Percentiles rank a stretch among this genome's conserved stretches.
These are phyloP conservation scores for Labeo calbasu DNA, from an alignment of 2,797 vertebrate species.

Conservation along the genomic window DNA sequence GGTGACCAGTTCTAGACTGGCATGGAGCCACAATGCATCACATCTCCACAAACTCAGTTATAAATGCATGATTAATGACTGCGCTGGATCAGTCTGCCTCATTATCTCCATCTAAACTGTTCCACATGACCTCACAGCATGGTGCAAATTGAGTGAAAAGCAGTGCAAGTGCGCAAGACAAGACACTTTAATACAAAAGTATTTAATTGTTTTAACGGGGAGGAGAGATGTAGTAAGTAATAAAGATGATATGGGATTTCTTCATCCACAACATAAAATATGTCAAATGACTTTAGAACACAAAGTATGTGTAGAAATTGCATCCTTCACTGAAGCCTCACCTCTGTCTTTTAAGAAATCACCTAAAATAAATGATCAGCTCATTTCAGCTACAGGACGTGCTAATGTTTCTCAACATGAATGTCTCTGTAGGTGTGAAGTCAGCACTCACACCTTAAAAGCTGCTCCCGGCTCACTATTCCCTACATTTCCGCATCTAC, in stretches of 20 bases:
- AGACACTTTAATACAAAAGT: slow-evolving; percentile 8
- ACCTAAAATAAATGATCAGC: slow-evolving; percentile 19
- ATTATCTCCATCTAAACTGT: slow-evolving; percentile 40
- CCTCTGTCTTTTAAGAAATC: not conserved
- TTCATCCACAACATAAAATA: slow-evolving; percentile 3
- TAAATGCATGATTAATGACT: slow-evolving; percentile 52
- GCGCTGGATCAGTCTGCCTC: slow-evolving; percentile 30
- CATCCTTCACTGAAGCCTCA: not conserved
- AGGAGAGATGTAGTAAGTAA: slow-evolving; percentile 9
- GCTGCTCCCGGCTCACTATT: not conserved
- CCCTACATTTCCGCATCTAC: not conserved
- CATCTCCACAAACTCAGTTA: slow-evolving; percentile 19
- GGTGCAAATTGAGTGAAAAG: slow-evolving; percentile 53
- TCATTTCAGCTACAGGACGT: not conserved
- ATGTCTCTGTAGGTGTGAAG: slow-evolving; percentile 7
- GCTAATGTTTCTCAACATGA: not conserved
- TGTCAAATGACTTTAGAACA: not conserved
- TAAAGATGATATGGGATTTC: slow-evolving; percentile 32
- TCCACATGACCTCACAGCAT: slow-evolving; percentile 42
- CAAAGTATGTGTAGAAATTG: not conserved
- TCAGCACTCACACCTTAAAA: slow-evolving; percentile 11
- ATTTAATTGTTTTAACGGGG: slow-evolving; percentile 39
- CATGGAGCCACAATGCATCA: slow-evolving; percentile 23
- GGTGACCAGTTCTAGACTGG: not conserved
- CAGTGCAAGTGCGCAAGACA: slow-evolving; percentile 22